phyloP scores from a whole-genome alignment of 2,888 invertebrate species.

The Tetranychus truncatus region DNA sequence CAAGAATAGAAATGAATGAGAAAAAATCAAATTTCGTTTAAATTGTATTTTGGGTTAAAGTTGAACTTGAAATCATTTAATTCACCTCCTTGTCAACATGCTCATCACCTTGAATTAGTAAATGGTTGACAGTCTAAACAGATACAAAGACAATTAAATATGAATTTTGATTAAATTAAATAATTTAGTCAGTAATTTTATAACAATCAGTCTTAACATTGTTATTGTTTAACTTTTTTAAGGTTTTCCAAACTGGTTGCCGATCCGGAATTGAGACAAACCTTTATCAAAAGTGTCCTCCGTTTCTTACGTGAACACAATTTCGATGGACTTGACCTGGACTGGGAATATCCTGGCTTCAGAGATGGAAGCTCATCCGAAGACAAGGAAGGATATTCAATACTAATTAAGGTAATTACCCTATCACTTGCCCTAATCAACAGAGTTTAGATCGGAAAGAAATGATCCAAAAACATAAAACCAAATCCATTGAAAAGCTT shows the following conservation, averaged over 20 bases:
- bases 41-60: too few relatives aligned
- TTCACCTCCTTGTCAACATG: too few relatives aligned
- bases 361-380: slow-evolving; percentile 54
- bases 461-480: neutral
- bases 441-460: too few relatives aligned
- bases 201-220: neutral
- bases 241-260: slow-evolving; percentile 71
- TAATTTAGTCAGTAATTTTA: neutral
- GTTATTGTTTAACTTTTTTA: neutral
- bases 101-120: too few relatives aligned
- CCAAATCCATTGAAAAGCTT: too few relatives aligned
- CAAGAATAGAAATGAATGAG: too few relatives aligned
- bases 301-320: slow-evolving; percentile 67
- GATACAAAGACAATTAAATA: too few relatives aligned
- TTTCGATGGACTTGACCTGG: slow-evolving; percentile 78
- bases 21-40: too few relatives aligned
- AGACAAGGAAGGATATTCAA: slow-evolving; percentile 69
- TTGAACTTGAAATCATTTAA: too few relatives aligned
- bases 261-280: slow-evolving; percentile 50
- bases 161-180: neutral
- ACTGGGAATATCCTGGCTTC: slow-evolving; percentile 54
- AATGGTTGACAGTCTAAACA: too few relatives aligned
- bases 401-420: slow-evolving; percentile 49
- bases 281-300: slow-evolving; percentile 42
- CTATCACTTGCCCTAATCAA: neutral